These are phyloP conservation scores for Zosterops lateralis DNA, from an alignment of 2,113 vertebrate genomes.

Conservation along the genomic window DNA sequence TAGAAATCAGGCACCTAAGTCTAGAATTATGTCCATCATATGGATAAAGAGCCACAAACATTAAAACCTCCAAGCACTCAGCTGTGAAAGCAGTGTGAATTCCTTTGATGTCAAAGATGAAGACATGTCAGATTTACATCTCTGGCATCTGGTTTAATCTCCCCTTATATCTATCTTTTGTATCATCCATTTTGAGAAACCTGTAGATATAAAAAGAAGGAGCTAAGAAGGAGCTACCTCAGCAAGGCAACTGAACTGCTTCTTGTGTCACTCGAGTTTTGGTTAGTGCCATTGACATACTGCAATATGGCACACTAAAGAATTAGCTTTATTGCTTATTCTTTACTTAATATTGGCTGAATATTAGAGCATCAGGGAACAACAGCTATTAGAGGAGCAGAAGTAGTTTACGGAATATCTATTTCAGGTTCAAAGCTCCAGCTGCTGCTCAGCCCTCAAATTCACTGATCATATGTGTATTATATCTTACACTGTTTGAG, in stretches of 20 bases:
- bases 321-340: neutral
- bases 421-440: neutral
- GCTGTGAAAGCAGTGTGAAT: neutral
- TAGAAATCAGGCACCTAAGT: neutral
- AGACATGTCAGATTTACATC: neutral
- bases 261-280: neutral
- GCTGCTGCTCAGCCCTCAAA: neutral
- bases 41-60: neutral
- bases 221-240: fast-evolving
- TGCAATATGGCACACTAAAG: neutral
- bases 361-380: neutral
- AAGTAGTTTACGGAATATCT: neutral
- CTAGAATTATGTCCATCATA: neutral
- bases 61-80: neutral
- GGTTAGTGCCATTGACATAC: neutral
- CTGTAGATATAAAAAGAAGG: neutral
- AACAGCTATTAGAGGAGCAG: neutral
- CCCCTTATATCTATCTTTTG: fast-evolving
- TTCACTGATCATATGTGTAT: neutral
- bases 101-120: neutral
- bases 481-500: neutral
- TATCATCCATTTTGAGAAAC: neutral
- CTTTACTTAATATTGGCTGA: neutral
- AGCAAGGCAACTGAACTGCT: neutral
- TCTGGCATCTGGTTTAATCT: neutral